Evolutionary conservation across 2,888 invertebrate genomes (phyloP), one percentile per base, ranked within the genome.

Genomic region (Diarsia dahlii): DNA sequence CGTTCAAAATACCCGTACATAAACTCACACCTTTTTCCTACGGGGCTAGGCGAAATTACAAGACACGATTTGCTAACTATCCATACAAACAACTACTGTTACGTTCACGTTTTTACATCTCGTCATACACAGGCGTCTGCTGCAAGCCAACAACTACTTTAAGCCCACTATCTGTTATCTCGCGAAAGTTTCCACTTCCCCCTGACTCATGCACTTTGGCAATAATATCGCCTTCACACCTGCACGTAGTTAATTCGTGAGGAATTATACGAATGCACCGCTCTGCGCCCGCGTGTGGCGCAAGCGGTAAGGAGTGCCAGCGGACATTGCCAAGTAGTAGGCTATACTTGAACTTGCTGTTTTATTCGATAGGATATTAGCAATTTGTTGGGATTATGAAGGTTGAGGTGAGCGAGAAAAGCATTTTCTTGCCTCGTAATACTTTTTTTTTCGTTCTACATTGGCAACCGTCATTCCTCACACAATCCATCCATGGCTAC

Each of bases 221-320:
- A 91, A 85, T 85, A 91, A 85, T 85, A 83, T 65, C 34, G 23
- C 34, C 62, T 64, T 70, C 82, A 82, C 91, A 91, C 89, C 89
- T 92, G 92, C 87, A 90, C 50, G 88, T 88, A 89, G 89, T 91
- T 91, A 91, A 92, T 93, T 90, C 84, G 82, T 84, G 39, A 84
- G 84, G 78, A 84, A 85, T 82, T 56, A 85, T 81, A 74, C 73
- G 63, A 70, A 79, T 78, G 68, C 78, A 89, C 85, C 90, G 88
- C 91, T 81, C 86, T 67, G 86, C 80, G 81, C 82, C 83, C 84
- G 82, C 85, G 85, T 91, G 91, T 91, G 91, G 88, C 89, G 92
- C 90, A 92, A 91, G 78, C 84, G 89, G 88, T 89, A 63, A 88
- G 75, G 46, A 80, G 77, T 95, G 95, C 94, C 95, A 94, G 90